phyloP scores from a whole-genome alignment of 2,113 vertebrate genomes.

The Sakesphorus luctuosus region DNA sequence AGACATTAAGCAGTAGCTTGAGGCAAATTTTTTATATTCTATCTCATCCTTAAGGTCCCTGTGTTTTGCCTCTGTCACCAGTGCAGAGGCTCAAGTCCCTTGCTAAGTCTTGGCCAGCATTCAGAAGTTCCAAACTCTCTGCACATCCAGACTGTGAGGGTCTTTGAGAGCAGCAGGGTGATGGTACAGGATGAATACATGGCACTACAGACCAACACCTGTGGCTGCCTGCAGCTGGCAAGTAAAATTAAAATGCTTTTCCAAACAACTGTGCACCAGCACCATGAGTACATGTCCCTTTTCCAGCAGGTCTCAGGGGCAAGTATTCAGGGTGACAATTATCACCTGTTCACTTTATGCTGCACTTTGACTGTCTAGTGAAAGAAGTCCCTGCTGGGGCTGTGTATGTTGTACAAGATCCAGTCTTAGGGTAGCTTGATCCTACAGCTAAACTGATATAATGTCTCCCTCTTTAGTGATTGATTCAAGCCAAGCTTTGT shows the following conservation, averaged over 20 bases:
- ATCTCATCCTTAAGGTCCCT: not conserved
- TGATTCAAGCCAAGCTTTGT: not conserved
- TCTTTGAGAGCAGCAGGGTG: not conserved
- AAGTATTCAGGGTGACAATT: not conserved
- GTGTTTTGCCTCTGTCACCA: not conserved
- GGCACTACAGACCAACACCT: not conserved
- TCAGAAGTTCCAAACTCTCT: not conserved
- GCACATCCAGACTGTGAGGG: not conserved
- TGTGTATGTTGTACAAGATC: rapidly evolving
- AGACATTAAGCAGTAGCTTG: not conserved
- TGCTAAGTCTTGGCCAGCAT: not conserved
- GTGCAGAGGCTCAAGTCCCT: not conserved
- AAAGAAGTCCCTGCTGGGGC: not conserved
- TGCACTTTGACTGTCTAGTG: not conserved
- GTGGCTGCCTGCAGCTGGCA: not conserved
- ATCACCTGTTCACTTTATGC: not conserved
- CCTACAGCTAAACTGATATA: not conserved
- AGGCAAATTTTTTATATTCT: not conserved
- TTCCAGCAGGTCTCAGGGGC: not conserved
- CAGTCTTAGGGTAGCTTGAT: not conserved
- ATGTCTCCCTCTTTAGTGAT: not conserved
- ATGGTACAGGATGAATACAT: rapidly evolving
- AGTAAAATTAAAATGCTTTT: not conserved
- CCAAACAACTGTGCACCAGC: not conserved
- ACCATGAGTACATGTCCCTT: rapidly evolving